Percentiles rank a stretch among this genome's conserved stretches.
phyloP scores from a whole-genome alignment of 2,888 invertebrate species.

The Hypena proboscidalis region DNA sequence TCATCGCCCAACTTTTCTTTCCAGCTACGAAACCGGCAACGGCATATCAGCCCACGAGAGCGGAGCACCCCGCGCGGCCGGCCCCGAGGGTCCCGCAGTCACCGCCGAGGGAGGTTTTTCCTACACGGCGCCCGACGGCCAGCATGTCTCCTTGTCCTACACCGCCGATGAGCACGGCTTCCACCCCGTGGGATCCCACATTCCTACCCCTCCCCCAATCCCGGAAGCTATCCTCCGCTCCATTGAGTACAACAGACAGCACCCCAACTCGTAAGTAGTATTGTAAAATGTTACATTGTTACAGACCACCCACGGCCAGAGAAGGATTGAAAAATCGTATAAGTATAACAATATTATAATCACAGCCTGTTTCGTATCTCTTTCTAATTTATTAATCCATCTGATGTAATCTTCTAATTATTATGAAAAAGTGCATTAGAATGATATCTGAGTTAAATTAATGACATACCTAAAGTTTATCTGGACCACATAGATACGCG shows the following conservation, averaged over 20 bases:
- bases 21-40: constrained; percentile 86
- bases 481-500: no score
- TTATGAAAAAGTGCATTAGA: no score
- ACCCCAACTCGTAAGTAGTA: constrained; percentile 64
- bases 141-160: constrained; percentile 86
- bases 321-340: no score
- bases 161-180: constrained; percentile 89
- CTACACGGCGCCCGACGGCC: constrained; percentile 87
- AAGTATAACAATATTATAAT: no score
- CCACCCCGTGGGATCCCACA: constrained; percentile 84
- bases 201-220: constrained; percentile 85
- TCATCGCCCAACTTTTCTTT: no score
- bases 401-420: no score
- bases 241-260: constrained; percentile 67
- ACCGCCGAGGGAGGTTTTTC: constrained; percentile 87
- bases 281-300: background rate
- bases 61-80: constrained; percentile 80
- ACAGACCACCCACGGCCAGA: no score
- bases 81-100: constrained; percentile 74
- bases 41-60: constrained; percentile 85
- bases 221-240: constrained; percentile 82
- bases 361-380: no score
- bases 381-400: no score
- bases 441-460: no score
- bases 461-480: no score